phyloP scores from a whole-genome alignment of 2,888 invertebrate genomes.

The Hydrotaea cyrtoneurina region DNA sequence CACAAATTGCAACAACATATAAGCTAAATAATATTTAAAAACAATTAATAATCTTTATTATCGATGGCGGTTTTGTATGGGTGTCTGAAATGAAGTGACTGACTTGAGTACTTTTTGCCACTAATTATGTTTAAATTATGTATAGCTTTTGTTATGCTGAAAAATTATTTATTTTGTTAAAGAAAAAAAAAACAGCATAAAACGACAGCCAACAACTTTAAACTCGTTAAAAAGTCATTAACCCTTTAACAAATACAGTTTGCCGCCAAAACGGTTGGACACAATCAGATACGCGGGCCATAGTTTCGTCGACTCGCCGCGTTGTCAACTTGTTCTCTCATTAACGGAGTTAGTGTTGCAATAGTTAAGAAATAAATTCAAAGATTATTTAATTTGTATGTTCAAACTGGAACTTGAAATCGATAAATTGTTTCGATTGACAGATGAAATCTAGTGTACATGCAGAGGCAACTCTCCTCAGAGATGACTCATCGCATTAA shows the following conservation, averaged over 20 bases:
- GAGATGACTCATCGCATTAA: too few species aligned
- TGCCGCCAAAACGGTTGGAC: too few species aligned
- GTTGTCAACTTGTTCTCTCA: too few species aligned
- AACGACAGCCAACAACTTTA: not conserved
- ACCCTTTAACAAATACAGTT: constrained; percentile 25
- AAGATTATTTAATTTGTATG: too few species aligned
- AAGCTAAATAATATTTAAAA: constrained; percentile 17
- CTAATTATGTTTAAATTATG: constrained; percentile 28
- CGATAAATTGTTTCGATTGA: too few species aligned
- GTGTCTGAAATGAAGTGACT: not conserved
- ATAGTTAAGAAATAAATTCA: too few species aligned
- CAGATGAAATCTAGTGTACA: too few species aligned
- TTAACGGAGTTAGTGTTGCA: too few species aligned
- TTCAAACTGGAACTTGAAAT: too few species aligned
- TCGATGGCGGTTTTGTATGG: not conserved
- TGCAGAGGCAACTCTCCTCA: not conserved
- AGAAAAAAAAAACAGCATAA: constrained; percentile 5
- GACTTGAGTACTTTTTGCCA: not conserved
- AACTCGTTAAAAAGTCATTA: constrained; percentile 42
- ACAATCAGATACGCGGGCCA: too few species aligned
- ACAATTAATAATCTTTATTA: constrained; percentile 25
- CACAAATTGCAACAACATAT: not conserved
- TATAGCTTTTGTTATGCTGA: not conserved
- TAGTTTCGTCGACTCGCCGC: too few species aligned
- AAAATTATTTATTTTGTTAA: not conserved